A percentile compares a stretch with the other conserved stretches of the same genome.
Conservation (phyloP, 2,888 invertebrate species). For the Liopterus haemorrhoidalis region DNA sequence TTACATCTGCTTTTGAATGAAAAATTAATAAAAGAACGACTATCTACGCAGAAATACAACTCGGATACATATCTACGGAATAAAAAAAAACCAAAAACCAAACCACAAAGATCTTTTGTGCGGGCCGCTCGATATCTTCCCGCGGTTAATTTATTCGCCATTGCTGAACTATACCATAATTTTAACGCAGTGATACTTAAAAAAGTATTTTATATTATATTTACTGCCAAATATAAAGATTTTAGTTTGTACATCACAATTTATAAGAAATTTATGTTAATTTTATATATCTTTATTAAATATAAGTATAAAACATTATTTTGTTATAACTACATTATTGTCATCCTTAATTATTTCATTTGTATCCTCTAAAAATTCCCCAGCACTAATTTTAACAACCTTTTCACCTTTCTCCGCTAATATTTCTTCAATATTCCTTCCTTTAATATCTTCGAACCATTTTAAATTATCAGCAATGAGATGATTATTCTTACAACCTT, state of each 20-base stretch:
- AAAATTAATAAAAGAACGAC: no score
- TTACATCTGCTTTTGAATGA: no score
- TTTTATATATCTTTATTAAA: constrained; percentile 22
- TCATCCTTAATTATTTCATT: constrained; percentile 6
- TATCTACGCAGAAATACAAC: no score
- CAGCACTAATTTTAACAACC: constrained; percentile 53
- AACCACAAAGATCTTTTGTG: no score
- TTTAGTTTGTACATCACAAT: constrained; percentile 16
- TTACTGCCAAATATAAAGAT: constrained; percentile 27
- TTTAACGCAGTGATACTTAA: constrained; percentile 26
- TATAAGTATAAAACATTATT: constrained; percentile 5
- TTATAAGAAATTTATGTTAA: constrained; percentile 20
- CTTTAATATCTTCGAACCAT: constrained; percentile 81
- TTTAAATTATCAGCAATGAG: constrained; percentile 93
- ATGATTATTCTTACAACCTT: constrained; percentile 82
- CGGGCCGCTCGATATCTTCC: no score
- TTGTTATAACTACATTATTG: not conserved
- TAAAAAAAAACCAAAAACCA: no score
- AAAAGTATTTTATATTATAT: constrained; percentile 29
- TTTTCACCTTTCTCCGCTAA: constrained; percentile 81
- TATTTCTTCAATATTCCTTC: constrained; percentile 85
- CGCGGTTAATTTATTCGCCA: no score
- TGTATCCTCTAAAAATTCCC: constrained; percentile 25
- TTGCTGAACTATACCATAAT: no score
- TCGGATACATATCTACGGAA: no score